Percentiles rank a stretch among this genome's conserved stretches.
phyloP scores from a whole-genome alignment of 2,797 vertebrate species.

The Margarornis squamiger region DNA sequence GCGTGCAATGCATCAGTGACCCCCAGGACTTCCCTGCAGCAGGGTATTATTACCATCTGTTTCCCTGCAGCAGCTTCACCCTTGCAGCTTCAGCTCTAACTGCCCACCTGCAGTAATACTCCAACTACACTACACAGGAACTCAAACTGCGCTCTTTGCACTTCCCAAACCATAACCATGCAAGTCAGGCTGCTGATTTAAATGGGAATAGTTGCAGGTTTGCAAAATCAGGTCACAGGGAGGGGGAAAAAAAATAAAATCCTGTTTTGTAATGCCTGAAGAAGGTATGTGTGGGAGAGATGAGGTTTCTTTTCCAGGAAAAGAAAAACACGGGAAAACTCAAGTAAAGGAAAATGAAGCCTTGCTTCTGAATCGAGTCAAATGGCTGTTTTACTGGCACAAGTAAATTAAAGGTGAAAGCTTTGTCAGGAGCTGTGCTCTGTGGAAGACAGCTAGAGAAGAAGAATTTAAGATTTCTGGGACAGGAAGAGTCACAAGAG shows the following conservation, averaged over 20 bases:
- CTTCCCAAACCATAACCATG: background rate
- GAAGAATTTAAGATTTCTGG: conserved; percentile 16
- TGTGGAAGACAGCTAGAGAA: conserved; percentile 30
- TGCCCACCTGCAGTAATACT: background rate
- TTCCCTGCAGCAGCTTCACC: background rate
- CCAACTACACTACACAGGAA: background rate
- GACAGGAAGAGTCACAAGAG: conserved; percentile 26
- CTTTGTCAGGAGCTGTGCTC: conserved; percentile 36
- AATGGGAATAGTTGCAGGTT: background rate
- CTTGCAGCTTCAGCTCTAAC: background rate
- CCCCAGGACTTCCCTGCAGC: background rate
- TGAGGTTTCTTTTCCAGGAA: conserved; percentile 12
- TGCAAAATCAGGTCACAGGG: conserved; percentile 33
- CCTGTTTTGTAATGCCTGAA: background rate
- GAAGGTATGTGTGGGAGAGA: background rate
- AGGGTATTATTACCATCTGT: background rate
- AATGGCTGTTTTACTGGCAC: conserved; percentile 22
- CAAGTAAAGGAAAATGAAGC: background rate
- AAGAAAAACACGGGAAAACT: background rate
- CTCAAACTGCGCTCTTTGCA: background rate
- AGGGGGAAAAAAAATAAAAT: background rate
- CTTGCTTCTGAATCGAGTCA: background rate
- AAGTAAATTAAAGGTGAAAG: conserved; percentile 13
- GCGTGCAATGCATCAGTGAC: background rate
- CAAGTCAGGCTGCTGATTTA: background rate